phyloP scores from a whole-genome alignment of 1,140 invertebrate species.

The Lepidostoma basale region DNA sequence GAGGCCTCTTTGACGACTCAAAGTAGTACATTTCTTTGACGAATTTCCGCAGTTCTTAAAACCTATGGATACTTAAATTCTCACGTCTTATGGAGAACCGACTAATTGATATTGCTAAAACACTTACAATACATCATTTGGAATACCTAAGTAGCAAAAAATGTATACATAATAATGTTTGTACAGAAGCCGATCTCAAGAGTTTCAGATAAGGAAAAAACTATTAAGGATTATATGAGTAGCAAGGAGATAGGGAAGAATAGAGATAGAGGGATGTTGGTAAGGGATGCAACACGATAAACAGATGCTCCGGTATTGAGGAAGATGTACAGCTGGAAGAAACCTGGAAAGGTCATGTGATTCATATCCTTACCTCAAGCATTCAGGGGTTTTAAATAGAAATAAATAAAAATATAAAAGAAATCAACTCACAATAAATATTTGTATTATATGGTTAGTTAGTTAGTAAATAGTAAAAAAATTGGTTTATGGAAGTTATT shows the following conservation, averaged over 20 bases:
- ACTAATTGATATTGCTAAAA: constrained; percentile 3
- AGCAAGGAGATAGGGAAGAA: not conserved
- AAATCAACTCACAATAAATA: not conserved
- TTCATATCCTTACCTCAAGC: constrained; percentile 6
- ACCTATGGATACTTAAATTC: no score
- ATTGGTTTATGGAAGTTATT: not conserved
- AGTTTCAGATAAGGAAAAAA: not conserved
- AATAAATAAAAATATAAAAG: not conserved
- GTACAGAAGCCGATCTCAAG: constrained; percentile 10
- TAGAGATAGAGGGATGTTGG: not conserved
- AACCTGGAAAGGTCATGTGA: constrained; percentile 12
- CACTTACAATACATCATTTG: constrained; percentile 2
- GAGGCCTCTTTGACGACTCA: not conserved
- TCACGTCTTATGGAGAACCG: no score
- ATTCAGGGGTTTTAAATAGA: not conserved
- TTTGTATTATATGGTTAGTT: not conserved
- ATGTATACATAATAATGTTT: not conserved
- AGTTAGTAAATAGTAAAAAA: not conserved
- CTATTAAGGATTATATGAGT: not conserved
- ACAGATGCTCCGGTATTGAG: constrained; percentile 18
- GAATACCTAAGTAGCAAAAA: constrained; percentile 4
- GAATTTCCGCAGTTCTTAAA: not conserved
- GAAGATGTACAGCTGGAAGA: constrained; percentile 4
- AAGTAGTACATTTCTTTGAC: not conserved
- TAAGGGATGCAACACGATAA: constrained; percentile 9